Percentiles rank a stretch among this genome's conserved stretches.
phyloP scores from a whole-genome alignment of 2,888 invertebrate species.

The Cyaniris semiargus region DNA sequence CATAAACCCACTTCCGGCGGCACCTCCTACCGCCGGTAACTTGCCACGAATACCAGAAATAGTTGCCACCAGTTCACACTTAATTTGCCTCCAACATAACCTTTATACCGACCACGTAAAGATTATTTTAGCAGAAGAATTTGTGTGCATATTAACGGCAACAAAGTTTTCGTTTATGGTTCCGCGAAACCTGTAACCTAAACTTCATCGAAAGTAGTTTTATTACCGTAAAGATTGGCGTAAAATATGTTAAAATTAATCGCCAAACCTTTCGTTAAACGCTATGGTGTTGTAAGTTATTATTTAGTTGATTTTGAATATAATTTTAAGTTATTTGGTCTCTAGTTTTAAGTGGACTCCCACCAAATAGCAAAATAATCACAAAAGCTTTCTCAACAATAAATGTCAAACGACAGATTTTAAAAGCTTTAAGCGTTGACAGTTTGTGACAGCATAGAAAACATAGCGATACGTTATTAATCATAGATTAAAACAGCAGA shows the following conservation, averaged over 20 bases:
- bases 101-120: background rate
- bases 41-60: conserved; percentile 36
- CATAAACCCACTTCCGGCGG: conserved; percentile 58
- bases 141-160: background rate
- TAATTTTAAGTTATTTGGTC: background rate
- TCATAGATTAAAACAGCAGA: too few species aligned
- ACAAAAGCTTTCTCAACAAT: too few species aligned
- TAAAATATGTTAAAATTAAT: background rate
- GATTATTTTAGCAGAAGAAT: background rate
- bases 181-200: conserved; percentile 2
- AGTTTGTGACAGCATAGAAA: too few species aligned
- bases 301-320: too few species aligned
- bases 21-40: conserved; percentile 47
- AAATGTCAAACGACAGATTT: too few species aligned
- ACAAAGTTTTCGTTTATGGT: conserved; percentile 19
- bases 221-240: background rate
- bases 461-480: too few species aligned
- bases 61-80: conserved; percentile 33
- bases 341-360: too few species aligned
- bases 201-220: background rate
- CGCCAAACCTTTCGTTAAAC: background rate
- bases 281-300: background rate
- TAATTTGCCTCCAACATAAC: background rate
- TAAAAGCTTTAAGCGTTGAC: too few species aligned
- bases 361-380: too few species aligned